Evolutionary conservation across 2,113 vertebrate genomes (phyloP).

Genomic region (Rhagologus leucostigma): DNA sequence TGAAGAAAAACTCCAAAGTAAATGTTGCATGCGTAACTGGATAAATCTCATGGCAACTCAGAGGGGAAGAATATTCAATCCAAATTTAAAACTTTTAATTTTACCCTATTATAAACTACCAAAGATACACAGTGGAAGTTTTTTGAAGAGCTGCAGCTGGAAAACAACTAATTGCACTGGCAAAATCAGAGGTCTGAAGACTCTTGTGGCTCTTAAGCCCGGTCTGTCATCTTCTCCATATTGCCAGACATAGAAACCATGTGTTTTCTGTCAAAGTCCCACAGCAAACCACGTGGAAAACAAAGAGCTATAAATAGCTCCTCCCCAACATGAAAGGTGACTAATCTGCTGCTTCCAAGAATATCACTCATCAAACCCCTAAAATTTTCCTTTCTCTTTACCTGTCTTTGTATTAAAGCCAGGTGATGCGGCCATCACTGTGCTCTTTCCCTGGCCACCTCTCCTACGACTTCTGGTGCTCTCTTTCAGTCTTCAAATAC

Average conservation of each 20-base stretch:
- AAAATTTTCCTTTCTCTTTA: neutral
- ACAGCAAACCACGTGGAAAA: slow-evolving; percentile 37
- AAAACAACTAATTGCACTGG: neutral
- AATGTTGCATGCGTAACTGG: neutral
- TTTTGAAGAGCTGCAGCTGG: neutral
- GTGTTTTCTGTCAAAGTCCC: slow-evolving; percentile 27
- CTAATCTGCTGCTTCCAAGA: neutral
- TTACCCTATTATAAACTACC: neutral
- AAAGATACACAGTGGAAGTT: neutral
- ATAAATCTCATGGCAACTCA: neutral
- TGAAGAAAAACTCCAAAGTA: neutral
- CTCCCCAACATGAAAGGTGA: neutral
- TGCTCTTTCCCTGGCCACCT: neutral
- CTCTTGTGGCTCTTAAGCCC: neutral
- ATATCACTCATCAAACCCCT: neutral
- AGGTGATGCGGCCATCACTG: neutral
- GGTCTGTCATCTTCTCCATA: neutral
- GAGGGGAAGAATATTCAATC: neutral
- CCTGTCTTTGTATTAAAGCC: neutral
- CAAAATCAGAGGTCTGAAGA: neutral
- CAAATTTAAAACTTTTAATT: neutral
- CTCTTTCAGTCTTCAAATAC: neutral
- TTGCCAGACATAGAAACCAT: slow-evolving; percentile 5
- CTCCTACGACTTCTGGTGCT: neutral
- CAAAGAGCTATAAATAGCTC: slow-evolving; percentile 29